phyloP scores from a whole-genome alignment of 2,113 vertebrate genomes.

The Gavialis gangeticus region DNA sequence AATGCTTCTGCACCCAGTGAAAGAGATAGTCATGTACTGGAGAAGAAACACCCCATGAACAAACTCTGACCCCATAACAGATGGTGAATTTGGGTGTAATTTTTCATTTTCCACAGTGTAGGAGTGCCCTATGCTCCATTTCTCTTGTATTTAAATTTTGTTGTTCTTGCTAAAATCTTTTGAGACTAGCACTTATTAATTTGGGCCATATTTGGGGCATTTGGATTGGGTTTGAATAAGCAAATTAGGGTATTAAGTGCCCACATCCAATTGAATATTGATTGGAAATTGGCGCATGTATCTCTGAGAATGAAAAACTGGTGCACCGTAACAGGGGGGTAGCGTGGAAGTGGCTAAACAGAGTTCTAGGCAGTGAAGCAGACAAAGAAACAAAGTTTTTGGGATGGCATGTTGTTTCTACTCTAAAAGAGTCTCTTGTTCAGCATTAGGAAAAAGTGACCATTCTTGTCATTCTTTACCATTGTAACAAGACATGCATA shows the following conservation, averaged over 20 bases:
- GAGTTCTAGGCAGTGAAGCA: background rate
- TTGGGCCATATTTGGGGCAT: background rate
- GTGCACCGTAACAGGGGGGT: background rate
- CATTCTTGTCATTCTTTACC: background rate
- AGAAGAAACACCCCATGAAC: background rate
- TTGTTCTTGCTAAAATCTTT: background rate
- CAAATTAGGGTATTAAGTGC: rapidly evolving
- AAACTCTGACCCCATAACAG: background rate
- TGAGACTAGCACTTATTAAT: background rate
- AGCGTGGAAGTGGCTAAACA: rapidly evolving
- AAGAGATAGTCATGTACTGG: background rate
- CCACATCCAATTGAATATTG: rapidly evolving
- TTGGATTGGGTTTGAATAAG: rapidly evolving
- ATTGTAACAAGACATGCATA: background rate
- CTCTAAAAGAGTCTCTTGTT: background rate
- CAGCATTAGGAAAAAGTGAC: background rate
- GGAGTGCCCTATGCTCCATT: background rate
- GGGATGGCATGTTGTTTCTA: background rate
- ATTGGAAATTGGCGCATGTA: rapidly evolving
- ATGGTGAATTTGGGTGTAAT: background rate
- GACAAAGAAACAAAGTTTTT: background rate
- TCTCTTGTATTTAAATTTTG: background rate
- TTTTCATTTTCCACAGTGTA: background rate
- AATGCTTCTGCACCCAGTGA: background rate
- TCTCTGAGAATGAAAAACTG: no score